Percentiles rank a stretch among this genome's conserved stretches.
phyloP scores from a whole-genome alignment of 2,797 vertebrate genomes.

The Psittacula echo region DNA sequence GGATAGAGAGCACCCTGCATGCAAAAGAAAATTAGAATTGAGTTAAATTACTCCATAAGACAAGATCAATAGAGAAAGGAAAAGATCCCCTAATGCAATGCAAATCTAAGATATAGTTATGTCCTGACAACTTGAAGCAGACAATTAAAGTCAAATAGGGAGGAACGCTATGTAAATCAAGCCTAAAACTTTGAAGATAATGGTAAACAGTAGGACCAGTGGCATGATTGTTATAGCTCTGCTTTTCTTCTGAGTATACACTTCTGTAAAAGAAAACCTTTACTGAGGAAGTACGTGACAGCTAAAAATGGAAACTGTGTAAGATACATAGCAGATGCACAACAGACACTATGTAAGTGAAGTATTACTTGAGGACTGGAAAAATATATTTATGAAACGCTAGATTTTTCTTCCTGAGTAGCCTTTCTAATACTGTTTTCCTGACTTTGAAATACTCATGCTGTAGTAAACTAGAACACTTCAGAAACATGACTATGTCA shows the following conservation, averaged over 20 bases:
- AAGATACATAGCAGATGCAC: not conserved
- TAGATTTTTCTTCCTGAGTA: not conserved
- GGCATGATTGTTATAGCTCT: slow-evolving; percentile 27
- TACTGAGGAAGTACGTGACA: not conserved
- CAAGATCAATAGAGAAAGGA: slow-evolving; percentile 74
- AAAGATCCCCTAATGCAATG: slow-evolving; percentile 73
- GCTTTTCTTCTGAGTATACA: not conserved
- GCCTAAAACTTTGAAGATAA: slow-evolving; percentile 65
- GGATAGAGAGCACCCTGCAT: slow-evolving; percentile 71
- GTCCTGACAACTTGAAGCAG: slow-evolving; percentile 73
- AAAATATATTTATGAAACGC: not conserved
- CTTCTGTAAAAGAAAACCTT: not conserved
- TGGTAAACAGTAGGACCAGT: slow-evolving; percentile 17
- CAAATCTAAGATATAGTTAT: slow-evolving; percentile 76
- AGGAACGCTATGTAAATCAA: slow-evolving; percentile 66
- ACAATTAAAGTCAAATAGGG: slow-evolving; percentile 74
- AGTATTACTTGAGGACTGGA: not conserved
- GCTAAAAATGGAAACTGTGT: not conserved
- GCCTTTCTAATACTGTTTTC: not conserved
- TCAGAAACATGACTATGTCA: accelerated
- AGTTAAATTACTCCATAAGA: slow-evolving; percentile 81
- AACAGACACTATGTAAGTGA: not conserved
- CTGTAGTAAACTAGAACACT: not conserved
- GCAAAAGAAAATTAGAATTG: slow-evolving; percentile 82
- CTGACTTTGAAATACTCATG: not conserved